These are phyloP conservation scores for Pycnomerus fuliginosus DNA, from an alignment of 2,888 invertebrate genomes.

Conservation along the genomic window DNA sequence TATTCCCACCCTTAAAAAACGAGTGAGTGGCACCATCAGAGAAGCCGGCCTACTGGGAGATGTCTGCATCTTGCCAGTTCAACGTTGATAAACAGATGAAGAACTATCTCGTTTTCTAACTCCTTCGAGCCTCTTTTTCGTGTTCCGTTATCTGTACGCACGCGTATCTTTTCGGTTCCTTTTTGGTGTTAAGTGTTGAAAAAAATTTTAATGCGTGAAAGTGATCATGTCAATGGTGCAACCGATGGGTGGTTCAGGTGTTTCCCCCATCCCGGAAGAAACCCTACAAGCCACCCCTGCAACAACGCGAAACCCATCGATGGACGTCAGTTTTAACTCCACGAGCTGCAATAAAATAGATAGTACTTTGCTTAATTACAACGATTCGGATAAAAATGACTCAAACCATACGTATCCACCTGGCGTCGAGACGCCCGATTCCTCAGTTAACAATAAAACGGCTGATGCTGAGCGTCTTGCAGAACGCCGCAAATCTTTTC, in stretches of 20 bases:
- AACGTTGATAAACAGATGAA: slow-evolving; percentile 41
- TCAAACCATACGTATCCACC: slow-evolving; percentile 14
- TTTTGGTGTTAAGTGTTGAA: slow-evolving; percentile 9
- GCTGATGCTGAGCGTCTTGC: slow-evolving; percentile 37
- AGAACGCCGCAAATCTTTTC: slow-evolving; percentile 38
- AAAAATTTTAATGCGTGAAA: slow-evolving; percentile 16
- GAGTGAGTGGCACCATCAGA: slow-evolving; percentile 42
- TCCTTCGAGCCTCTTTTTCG: slow-evolving; percentile 25
- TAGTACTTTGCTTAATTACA: no score
- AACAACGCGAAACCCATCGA: slow-evolving; percentile 12
- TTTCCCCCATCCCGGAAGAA: slow-evolving; percentile 7
- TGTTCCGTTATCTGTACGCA: no score
- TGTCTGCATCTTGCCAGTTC: slow-evolving; percentile 41
- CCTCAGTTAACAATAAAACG: slow-evolving; percentile 19
- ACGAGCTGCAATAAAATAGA: no score
- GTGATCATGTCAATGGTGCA: slow-evolving; percentile 13
- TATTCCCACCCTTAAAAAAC: slow-evolving; percentile 42
- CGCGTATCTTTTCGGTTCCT: slow-evolving; percentile 25
- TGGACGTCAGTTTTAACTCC: no score
- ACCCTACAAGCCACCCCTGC: slow-evolving; percentile 1
- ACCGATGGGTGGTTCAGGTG: slow-evolving; percentile 19
- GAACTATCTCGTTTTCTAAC: slow-evolving; percentile 35
- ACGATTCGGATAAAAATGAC: no score
- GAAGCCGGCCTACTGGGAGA: slow-evolving; percentile 31
- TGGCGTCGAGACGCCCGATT: slow-evolving; percentile 30